A percentile compares a stretch with the other conserved stretches of the same genome.
These are phyloP conservation scores for Ceratotherium simum DNA, from an alignment of 2,113 vertebrate genomes.

Conservation along the genomic window DNA sequence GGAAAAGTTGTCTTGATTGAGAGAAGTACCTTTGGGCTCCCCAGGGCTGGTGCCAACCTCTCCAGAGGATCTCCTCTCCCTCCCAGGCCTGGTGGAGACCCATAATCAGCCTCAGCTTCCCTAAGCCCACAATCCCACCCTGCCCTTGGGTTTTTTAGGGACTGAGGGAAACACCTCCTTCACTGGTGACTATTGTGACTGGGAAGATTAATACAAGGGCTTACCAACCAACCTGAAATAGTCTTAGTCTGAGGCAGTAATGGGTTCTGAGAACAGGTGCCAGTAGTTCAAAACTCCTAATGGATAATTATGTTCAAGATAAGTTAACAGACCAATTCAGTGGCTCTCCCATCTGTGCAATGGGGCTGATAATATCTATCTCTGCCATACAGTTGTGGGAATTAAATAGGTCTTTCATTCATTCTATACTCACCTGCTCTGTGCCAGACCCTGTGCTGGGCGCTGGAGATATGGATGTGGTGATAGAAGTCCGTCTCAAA, in stretches of 20 bases:
- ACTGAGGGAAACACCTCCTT: not conserved
- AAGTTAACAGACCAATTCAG: not conserved
- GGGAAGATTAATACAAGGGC: not conserved
- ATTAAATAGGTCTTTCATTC: not conserved
- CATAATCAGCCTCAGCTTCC: not conserved
- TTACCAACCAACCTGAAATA: conserved; percentile 5
- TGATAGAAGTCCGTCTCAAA: not conserved
- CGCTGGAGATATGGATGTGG: not conserved
- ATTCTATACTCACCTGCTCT: not conserved
- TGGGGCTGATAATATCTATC: not conserved
- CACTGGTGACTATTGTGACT: not conserved
- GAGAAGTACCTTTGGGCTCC: not conserved
- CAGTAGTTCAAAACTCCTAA: conserved; percentile 2
- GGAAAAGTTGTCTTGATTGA: conserved; percentile 10
- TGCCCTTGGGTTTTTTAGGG: conserved; percentile 4
- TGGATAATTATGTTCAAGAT: conserved; percentile 28
- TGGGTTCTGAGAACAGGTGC: conserved; percentile 32
- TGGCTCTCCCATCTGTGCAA: not conserved
- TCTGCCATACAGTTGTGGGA: not conserved
- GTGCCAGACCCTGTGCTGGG: not conserved
- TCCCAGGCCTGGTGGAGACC: not conserved
- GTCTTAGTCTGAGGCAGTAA: conserved; percentile 8
- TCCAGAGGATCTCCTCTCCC: not conserved
- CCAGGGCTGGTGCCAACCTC: not conserved
- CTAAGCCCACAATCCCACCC: not conserved